phyloP scores from a whole-genome alignment of 1,140 invertebrate genomes.

The Drusus annulatus region DNA sequence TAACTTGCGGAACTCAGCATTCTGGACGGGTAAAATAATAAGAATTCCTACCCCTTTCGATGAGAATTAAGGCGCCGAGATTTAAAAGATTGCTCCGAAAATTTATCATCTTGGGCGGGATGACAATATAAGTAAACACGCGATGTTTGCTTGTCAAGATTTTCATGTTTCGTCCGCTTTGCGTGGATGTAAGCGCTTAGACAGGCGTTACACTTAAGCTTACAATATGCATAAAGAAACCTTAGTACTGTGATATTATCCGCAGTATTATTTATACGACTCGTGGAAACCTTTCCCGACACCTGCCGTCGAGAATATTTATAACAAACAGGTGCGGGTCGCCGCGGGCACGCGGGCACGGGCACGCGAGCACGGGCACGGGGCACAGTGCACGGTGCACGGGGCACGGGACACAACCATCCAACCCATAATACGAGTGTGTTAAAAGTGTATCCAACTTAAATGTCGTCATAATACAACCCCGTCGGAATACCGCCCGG shows the following conservation, averaged over 20 bases:
- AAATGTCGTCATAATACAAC: conserved; percentile 47
- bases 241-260: conserved; percentile 47
- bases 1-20: background rate
- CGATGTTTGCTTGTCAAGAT: conserved; percentile 11
- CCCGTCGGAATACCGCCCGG: conserved; percentile 9
- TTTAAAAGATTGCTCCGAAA: background rate
- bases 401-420: background rate
- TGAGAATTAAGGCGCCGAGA: background rate
- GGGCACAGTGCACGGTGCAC: background rate
- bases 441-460: conserved; percentile 41
- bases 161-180: conserved; percentile 20
- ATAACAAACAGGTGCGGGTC: conserved; percentile 29
- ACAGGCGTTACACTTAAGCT: conserved; percentile 40
- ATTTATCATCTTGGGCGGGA: conserved; percentile 2
- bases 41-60: background rate
- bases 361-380: background rate
- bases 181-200: conserved; percentile 1
- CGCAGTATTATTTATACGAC: conserved; percentile 56
- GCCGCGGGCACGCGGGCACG: background rate
- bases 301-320: conserved; percentile 57
- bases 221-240: conserved; percentile 45
- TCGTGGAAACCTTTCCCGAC: conserved; percentile 53
- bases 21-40: background rate
- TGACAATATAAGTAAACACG: conserved; percentile 18
- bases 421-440: conserved; percentile 23